Evolutionary conservation across 2,113 vertebrate species (phyloP).

Genomic region (Cebus imitator): DNA sequence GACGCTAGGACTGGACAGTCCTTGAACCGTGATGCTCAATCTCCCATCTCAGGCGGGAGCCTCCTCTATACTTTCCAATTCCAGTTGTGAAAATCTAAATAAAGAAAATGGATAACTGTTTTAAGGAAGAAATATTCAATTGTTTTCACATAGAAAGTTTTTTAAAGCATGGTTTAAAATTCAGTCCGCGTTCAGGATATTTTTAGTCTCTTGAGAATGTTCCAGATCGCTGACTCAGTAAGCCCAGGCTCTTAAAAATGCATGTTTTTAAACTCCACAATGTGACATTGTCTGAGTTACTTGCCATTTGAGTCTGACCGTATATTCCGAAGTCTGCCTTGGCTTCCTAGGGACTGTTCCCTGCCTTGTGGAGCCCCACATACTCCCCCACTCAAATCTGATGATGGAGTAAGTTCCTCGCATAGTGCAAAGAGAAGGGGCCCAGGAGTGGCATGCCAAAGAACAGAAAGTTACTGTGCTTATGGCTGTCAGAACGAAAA

Average conservation of each 20-base stretch:
- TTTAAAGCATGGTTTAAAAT: slow-evolving; percentile 62
- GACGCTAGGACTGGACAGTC: background rate
- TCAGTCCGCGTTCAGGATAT: slow-evolving; percentile 59
- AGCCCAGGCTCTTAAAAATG: slow-evolving; percentile 71
- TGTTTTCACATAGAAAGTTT: slow-evolving; percentile 66
- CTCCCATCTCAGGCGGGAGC: background rate
- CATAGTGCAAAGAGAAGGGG: slow-evolving; percentile 35
- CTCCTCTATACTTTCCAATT: background rate
- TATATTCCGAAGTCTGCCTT: slow-evolving; percentile 34
- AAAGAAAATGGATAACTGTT: slow-evolving; percentile 45
- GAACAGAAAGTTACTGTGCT: slow-evolving; percentile 60
- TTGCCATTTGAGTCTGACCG: slow-evolving; percentile 16
- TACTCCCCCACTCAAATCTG: slow-evolving; percentile 19
- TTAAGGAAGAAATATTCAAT: slow-evolving; percentile 63
- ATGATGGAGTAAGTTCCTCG: slow-evolving; percentile 54
- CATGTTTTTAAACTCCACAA: slow-evolving; percentile 64
- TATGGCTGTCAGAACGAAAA: background rate
- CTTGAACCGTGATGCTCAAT: background rate
- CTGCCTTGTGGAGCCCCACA: background rate
- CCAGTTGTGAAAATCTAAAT: slow-evolving; percentile 25
- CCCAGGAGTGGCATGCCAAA: background rate
- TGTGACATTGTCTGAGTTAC: slow-evolving; percentile 62
- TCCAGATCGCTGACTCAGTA: slow-evolving; percentile 74
- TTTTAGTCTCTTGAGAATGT: slow-evolving; percentile 77
- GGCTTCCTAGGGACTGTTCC: slow-evolving; percentile 52